Evolutionary conservation across 2,888 invertebrate genomes (phyloP), one percentile per base, ranked within the genome.

Genomic region (Drosophila imparisetae): DNA sequence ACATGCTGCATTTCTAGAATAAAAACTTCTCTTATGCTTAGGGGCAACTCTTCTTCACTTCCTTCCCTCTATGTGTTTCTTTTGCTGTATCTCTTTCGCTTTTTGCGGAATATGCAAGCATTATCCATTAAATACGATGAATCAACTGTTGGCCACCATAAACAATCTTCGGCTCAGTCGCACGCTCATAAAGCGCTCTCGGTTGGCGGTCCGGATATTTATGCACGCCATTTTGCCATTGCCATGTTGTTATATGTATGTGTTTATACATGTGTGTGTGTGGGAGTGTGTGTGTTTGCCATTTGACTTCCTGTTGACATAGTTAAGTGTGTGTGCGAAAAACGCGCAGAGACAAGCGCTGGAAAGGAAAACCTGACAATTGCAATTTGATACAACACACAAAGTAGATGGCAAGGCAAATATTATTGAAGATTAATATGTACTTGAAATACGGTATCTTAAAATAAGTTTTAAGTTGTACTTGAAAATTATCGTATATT

Each of bases 41-140:
- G 70, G 21, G 60, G 36, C 42, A 55, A 48, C 34, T 36, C 38
- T 34, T 45, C n/a, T 29, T 21, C 10, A 11, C 13, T 34, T 15
- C 5, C 21, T 11, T 13, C 11, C 7, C 8, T 45, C 7, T 21
- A 15, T 29, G 29, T 48, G 15, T 30, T 11, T 6, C 21, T 34
- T 58, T 55, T 68, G 72, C 80, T 64, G 63, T 76, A 72, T 78
- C 32, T 67, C 29, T 66, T 69, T 45, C 72, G 67, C 42, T 72
- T 66, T 67, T 36, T 68, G 77, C 68, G 66, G 67, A 76, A 72
- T 66, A 64, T 66, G 73, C 74, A 62, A 75, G 78, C 75, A 74
- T 77, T 89, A 87, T 76, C 90, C 90, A 89, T 86, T 86, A 89
- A 86, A 86, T 85, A 67, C 88, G 83, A 86, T 86, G 85, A 89